These are phyloP conservation scores for Mastomys coucha DNA, from an alignment of 2,113 vertebrate genomes.

Conservation along the genomic window DNA sequence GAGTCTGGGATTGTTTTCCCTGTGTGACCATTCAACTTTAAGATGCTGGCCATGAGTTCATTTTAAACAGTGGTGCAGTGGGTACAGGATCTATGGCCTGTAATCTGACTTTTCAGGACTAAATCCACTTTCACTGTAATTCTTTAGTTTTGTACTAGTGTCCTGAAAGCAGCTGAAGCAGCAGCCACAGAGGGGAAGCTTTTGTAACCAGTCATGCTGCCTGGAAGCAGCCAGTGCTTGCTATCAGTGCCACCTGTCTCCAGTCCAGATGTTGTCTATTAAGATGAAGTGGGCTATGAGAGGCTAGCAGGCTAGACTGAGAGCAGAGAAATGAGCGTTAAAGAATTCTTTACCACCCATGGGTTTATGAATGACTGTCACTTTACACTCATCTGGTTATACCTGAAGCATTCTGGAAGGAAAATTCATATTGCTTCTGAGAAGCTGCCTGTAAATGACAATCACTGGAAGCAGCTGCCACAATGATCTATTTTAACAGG, in stretches of 20 bases:
- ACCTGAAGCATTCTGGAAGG: conserved; percentile 76
- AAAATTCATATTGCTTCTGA: conserved; percentile 66
- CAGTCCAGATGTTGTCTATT: background rate
- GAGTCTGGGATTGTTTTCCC: background rate
- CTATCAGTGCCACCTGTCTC: background rate
- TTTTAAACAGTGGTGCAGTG: background rate
- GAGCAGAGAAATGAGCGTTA: conserved; percentile 31
- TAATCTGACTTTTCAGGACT: background rate
- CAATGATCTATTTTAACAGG: conserved; percentile 82
- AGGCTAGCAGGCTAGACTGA: background rate
- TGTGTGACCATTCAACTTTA: conserved; percentile 5
- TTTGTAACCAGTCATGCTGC: background rate
- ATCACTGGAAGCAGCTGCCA: conserved; percentile 76
- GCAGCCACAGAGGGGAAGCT: background rate
- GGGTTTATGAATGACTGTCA: conserved; percentile 70
- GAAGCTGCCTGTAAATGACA: conserved; percentile 76
- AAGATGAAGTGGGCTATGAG: conserved; percentile 61
- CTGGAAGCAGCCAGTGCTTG: background rate
- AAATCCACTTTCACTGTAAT: background rate
- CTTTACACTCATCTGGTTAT: conserved; percentile 80
- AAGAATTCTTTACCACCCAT: conserved; percentile 71
- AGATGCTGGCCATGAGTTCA: background rate
- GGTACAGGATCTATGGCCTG: background rate
- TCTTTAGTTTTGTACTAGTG: background rate
- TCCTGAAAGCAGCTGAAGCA: background rate